Evolutionary conservation across 2,888 invertebrate species (phyloP).

Genomic region (Ornithoptera alexandrae): DNA sequence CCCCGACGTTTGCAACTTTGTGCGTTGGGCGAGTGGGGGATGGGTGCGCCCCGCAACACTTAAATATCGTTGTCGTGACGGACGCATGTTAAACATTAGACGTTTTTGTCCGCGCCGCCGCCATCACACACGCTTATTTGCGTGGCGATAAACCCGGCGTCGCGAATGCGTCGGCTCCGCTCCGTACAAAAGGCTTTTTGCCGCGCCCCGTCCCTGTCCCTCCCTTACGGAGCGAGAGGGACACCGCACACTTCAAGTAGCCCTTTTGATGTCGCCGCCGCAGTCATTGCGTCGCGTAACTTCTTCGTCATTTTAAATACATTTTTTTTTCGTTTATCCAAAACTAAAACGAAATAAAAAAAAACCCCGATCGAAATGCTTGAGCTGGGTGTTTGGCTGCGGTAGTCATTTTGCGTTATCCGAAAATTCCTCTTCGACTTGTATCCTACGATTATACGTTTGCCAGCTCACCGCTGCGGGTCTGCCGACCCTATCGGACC

Average conservation of each 20-base stretch:
- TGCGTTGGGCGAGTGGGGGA: not conserved
- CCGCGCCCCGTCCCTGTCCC: conserved; percentile 38
- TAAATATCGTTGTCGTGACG: conserved; percentile 10
- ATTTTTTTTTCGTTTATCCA: conserved; percentile 66
- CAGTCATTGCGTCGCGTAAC: conserved; percentile 67
- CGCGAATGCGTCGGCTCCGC: conserved; percentile 47
- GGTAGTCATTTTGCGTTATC: conserved; percentile 72
- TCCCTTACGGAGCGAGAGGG: conserved; percentile 40
- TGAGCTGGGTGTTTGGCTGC: conserved; percentile 57
- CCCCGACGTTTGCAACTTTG: too few relatives aligned
- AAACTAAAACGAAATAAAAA: conserved; percentile 56
- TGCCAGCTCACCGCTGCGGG: too few relatives aligned
- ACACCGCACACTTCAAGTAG: conserved; percentile 55
- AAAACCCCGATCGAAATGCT: conserved; percentile 49
- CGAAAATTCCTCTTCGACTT: conserved; percentile 48
- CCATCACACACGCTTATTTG: conserved; percentile 46
- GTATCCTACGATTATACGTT: conserved; percentile 55
- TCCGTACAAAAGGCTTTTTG: conserved; percentile 63
- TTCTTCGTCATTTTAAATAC: conserved; percentile 40
- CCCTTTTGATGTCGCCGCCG: conserved; percentile 69
- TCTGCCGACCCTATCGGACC: too few relatives aligned
- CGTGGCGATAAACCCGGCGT: conserved; percentile 38
- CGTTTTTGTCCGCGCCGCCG: conserved; percentile 41
- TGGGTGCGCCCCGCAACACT: conserved; percentile 1
- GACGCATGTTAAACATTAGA: conserved; percentile 37